phyloP scores from a whole-genome alignment of 1,140 invertebrate genomes.

The Scaptomyza pallida region DNA sequence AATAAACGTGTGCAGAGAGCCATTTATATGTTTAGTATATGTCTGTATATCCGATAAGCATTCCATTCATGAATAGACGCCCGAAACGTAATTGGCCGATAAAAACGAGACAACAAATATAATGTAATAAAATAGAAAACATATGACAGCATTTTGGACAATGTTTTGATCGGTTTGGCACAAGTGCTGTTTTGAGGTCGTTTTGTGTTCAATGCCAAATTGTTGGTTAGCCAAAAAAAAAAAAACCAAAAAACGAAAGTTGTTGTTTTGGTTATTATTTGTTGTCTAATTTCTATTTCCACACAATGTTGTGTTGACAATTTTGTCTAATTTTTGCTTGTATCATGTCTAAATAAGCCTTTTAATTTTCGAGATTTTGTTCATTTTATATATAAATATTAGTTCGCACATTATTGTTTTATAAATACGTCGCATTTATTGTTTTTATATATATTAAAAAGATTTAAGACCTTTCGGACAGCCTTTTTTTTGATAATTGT shows the following conservation, averaged over 20 bases:
- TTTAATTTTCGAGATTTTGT: slow-evolving; percentile 24
- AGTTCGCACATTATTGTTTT: slow-evolving; percentile 61
- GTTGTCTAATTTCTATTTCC: not conserved
- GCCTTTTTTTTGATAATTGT: slow-evolving; percentile 22
- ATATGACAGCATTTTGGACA: slow-evolving; percentile 65
- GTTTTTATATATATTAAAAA: slow-evolving; percentile 32
- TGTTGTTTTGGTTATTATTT: slow-evolving; percentile 10
- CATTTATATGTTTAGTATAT: slow-evolving; percentile 15
- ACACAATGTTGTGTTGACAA: slow-evolving; percentile 37
- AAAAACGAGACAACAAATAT: slow-evolving; percentile 42
- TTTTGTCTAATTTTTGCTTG: slow-evolving; percentile 40
- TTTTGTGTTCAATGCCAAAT: slow-evolving; percentile 45
- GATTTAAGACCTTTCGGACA: slow-evolving; percentile 46
- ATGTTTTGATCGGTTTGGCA: slow-evolving; percentile 69
- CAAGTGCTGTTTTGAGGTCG: slow-evolving; percentile 70
- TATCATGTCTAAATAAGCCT: slow-evolving; percentile 38
- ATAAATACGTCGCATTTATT: slow-evolving; percentile 46
- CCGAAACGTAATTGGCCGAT: slow-evolving; percentile 40
- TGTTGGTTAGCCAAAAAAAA: slow-evolving; percentile 30
- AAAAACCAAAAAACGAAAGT: slow-evolving; percentile 52
- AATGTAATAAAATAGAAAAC: slow-evolving; percentile 53
- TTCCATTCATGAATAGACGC: slow-evolving; percentile 72
- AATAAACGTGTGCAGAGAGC: slow-evolving; percentile 10
- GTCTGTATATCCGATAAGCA: slow-evolving; percentile 30
- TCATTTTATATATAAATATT: slow-evolving; percentile 33